Conservation (phyloP, 2,888 invertebrate species). For the Polydrusus tereticollis region DNA sequence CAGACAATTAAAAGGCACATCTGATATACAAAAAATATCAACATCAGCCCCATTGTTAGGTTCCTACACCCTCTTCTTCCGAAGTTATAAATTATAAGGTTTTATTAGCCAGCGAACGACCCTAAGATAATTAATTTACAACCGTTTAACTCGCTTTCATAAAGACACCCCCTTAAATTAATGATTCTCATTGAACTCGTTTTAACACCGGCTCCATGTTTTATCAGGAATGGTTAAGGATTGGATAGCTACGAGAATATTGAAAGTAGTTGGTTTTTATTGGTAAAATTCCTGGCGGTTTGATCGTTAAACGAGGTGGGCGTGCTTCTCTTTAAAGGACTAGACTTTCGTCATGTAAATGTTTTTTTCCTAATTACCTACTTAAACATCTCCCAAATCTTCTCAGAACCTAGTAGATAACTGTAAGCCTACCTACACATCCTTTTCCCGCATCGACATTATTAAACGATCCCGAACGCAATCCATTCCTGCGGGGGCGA, state of each 20-base stretch:
- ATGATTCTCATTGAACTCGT: slow-evolving; percentile 1
- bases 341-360: too few relatives aligned
- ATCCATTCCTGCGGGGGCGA: slow-evolving; percentile 31
- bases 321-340: background rate
- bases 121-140: background rate
- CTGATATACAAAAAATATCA: too few relatives aligned
- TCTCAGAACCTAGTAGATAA: too few relatives aligned
- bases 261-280: background rate
- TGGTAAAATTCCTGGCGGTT: background rate
- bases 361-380: too few relatives aligned
- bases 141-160: background rate
- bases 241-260: background rate
- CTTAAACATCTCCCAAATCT: too few relatives aligned
- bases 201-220: background rate
- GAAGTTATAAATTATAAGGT: too few relatives aligned
- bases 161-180: background rate
- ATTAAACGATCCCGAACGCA: slow-evolving; percentile 17
- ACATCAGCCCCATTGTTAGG: too few relatives aligned
- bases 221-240: background rate
- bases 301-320: background rate
- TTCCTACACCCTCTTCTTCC: too few relatives aligned
- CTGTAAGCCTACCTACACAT: too few relatives aligned
- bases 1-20: too few relatives aligned
- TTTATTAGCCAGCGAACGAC: too few relatives aligned
- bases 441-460: too few relatives aligned